Evolutionary conservation across 2,888 invertebrate species (phyloP), one percentile per base, ranked within the genome.

Genomic region (Ormia ochracea): DNA sequence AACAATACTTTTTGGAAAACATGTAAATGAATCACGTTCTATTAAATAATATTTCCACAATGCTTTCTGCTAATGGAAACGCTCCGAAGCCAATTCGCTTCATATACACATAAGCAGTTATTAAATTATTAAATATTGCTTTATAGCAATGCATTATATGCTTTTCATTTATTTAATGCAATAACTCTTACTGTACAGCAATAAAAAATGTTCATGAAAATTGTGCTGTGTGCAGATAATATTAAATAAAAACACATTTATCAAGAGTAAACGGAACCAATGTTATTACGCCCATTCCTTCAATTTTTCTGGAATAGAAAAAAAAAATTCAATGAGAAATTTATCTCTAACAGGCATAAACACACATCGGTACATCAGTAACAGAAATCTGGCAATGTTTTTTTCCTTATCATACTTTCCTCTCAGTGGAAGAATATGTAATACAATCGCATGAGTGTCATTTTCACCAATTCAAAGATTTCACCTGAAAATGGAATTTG

Each of bases 191-290:
- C 33, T 21, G 36, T 66, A 38, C 19, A 66, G 61, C 19, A 73
- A 61, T 23, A 70, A 52, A 59, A 45, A 45, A 17, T 54, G 7
- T 45, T n/a, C 38, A 17, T 45, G n/a, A 45, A 3, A 36, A 21
- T 21, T 33, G 21, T 28, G 17, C 23, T 41, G 48, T 36, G 52
- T 28, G 12, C n/a, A 79, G 65, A 58, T 58, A 65, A 65, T 43
- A 31, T 48, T 43, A 19, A 59, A 41, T 21, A 50, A 38, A 23
- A 52, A 73, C 23, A 63, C 33, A 76, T 72, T 80, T 80, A 80
- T 76, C 80, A 72, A 48, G 63, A 56, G 28, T 63, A 33, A 63
- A 63, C 54, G 76, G 72, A 66, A 63, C 61, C 54, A 72, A 68
- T 68, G 70, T 12, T 61, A 43, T 38, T 5, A 21, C 31, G 9